Evolutionary conservation across 2,797 vertebrate genomes (phyloP).

Genomic region (Echiichthys vipera): DNA sequence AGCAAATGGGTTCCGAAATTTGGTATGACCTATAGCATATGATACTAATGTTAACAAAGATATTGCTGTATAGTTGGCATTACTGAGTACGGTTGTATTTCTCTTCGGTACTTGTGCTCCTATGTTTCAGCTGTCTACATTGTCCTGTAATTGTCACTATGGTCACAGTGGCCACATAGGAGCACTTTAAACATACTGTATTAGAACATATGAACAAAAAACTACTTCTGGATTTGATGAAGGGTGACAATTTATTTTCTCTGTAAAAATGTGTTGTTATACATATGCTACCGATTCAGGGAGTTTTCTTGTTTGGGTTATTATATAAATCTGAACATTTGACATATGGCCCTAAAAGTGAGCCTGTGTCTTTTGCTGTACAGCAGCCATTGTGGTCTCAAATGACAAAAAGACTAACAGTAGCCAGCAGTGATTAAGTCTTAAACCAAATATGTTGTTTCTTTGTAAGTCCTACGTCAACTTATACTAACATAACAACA

Average conservation of each 20-base stretch:
- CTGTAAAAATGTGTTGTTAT: too few species aligned
- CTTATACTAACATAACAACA: too few species aligned
- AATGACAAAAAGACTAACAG: too few species aligned
- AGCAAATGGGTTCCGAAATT: too few species aligned
- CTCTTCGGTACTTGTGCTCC: not conserved
- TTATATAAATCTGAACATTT: not conserved
- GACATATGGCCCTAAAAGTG: not conserved
- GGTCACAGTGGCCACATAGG: not conserved
- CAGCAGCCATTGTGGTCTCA: not conserved
- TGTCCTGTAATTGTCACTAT: not conserved
- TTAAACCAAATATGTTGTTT: too few species aligned
- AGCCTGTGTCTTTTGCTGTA: not conserved
- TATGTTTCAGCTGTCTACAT: not conserved
- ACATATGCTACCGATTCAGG: not conserved
- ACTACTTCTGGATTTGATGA: too few species aligned
- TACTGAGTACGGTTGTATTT: not conserved
- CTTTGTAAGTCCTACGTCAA: too few species aligned
- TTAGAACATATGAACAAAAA: not conserved
- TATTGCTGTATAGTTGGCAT: too few species aligned
- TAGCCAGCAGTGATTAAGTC: too few species aligned
- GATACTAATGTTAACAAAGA: not conserved
- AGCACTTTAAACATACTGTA: not conserved
- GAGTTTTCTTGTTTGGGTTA: not conserved
- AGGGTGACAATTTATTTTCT: not conserved
- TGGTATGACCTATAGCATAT: not conserved